Conservation (phyloP, 2,888 invertebrate genomes). For the Polyommatus icarus region DNA sequence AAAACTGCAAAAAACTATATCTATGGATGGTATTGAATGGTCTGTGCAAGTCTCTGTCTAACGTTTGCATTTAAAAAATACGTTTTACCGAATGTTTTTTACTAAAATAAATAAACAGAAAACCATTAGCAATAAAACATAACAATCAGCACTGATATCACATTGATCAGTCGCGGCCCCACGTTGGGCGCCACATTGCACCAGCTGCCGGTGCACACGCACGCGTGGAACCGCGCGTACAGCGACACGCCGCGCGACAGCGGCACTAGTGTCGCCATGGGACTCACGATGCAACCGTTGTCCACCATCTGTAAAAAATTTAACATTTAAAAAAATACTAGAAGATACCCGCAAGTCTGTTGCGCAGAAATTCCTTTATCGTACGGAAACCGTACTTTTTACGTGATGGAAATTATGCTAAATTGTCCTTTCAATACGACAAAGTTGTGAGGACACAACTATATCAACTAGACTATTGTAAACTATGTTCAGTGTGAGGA, state of each 20-base stretch:
- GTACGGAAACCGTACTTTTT: too few species aligned
- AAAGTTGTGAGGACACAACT: too few species aligned
- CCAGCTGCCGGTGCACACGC: constrained; percentile 62
- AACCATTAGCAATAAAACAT: neutral
- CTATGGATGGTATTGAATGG: too few species aligned
- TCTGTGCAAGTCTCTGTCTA: too few species aligned
- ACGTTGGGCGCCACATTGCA: constrained; percentile 49
- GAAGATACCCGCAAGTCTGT: too few species aligned
- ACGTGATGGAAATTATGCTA: too few species aligned
- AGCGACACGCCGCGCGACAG: constrained; percentile 63
- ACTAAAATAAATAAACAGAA: neutral
- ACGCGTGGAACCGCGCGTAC: constrained; percentile 65
- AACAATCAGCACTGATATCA: neutral
- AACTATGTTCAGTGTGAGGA: too few species aligned
- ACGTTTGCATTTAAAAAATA: neutral
- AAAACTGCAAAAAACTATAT: too few species aligned
- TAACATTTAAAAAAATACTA: too few species aligned
- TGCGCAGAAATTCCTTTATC: too few species aligned
- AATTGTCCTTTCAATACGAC: too few species aligned
- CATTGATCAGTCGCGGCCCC: constrained; percentile 4
- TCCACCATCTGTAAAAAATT: constrained; percentile 49
- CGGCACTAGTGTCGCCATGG: constrained; percentile 62
- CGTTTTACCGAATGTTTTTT: neutral
- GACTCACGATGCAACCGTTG: constrained; percentile 62
- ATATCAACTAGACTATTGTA: too few species aligned